Evolutionary conservation across 2,888 invertebrate species (phyloP).

Genomic region (Himalopsyche anomala): DNA sequence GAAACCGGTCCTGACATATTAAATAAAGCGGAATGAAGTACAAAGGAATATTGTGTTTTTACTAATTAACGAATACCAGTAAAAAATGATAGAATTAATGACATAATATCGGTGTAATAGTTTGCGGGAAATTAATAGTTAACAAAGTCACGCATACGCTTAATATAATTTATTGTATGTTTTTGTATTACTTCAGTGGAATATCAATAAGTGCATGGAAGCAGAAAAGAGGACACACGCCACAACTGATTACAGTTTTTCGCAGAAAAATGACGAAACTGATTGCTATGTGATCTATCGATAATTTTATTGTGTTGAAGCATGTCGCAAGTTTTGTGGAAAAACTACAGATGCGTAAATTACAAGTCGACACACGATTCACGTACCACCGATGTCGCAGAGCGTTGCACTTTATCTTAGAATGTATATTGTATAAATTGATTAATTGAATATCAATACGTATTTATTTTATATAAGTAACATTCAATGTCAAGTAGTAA

Average conservation of each 20-base stretch:
- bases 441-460: too few relatives aligned
- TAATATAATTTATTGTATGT: neutral
- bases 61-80: too few relatives aligned
- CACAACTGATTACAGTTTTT: neutral
- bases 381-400: too few relatives aligned
- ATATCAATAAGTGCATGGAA: constrained; percentile 4
- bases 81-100: too few relatives aligned
- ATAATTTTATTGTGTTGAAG: neutral
- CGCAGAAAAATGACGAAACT: constrained; percentile 13
- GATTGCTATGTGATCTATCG: constrained; percentile 18
- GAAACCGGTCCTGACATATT: too few relatives aligned
- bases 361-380: too few relatives aligned
- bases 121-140: neutral
- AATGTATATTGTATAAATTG: too few relatives aligned
- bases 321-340: neutral
- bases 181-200: neutral
- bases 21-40: too few relatives aligned
- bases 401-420: too few relatives aligned
- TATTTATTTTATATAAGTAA: too few relatives aligned
- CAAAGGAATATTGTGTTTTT: too few relatives aligned
- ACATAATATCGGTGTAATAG: neutral
- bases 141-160: neutral
- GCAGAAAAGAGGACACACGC: constrained; percentile 5
- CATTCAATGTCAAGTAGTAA: too few relatives aligned
- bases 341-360: neutral